Evolutionary conservation across 2,888 invertebrate genomes (phyloP).

Genomic region (Leptogaster cylindrica): DNA sequence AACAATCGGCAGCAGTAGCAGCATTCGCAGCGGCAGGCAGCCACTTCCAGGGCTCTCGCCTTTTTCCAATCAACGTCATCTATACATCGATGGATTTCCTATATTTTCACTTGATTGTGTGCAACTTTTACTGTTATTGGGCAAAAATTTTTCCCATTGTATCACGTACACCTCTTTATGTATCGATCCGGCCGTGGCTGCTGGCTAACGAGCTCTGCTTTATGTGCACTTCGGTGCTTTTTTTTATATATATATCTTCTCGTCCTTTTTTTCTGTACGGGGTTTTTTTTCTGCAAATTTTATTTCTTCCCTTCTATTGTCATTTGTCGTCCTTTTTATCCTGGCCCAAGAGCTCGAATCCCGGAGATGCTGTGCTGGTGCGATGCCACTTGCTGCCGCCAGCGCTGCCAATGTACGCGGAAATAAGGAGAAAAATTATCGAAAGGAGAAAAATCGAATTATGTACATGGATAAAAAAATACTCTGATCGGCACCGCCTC

Average conservation of each 20-base stretch:
- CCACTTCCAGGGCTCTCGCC: constrained; percentile 34
- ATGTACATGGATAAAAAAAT: constrained; percentile 5
- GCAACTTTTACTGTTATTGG: constrained; percentile 40
- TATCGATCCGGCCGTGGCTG: constrained; percentile 11
- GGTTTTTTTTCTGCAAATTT: neutral
- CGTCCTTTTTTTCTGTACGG: neutral
- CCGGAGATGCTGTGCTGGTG: neutral
- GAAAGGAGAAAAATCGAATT: constrained; percentile 18
- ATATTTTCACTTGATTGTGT: constrained; percentile 43
- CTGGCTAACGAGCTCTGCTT: constrained; percentile 13
- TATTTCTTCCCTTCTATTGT: constrained; percentile 14
- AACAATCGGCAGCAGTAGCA: neutral
- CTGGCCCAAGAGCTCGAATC: neutral
- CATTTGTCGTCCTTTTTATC: neutral
- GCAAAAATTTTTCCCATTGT: constrained; percentile 35
- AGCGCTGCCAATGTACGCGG: neutral
- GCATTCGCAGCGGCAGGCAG: neutral
- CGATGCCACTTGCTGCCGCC: neutral
- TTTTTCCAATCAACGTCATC: constrained; percentile 48
- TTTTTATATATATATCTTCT: neutral
- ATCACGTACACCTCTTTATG: constrained; percentile 32
- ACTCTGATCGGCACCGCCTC: constrained; percentile 46
- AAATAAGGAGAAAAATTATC: constrained; percentile 11
- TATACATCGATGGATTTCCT: constrained; percentile 48
- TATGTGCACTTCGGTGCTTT: neutral